Base-by-base conservation (phyloP, 2,113 vertebrate species). In the Nymphicus hollandicus region DNA sequence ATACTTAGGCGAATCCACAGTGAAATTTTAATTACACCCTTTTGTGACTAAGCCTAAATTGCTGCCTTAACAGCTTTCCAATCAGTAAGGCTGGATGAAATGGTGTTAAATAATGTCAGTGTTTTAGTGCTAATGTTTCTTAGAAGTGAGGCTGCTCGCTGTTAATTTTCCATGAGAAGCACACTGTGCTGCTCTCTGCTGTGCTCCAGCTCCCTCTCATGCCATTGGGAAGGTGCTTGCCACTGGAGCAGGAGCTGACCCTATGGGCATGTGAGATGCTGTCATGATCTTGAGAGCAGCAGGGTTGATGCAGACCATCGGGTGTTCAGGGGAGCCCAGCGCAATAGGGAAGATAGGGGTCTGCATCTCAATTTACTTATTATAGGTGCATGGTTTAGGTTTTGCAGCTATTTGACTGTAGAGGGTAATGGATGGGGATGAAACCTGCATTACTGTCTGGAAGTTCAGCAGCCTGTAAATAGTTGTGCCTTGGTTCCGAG, bases 11-110 rank as follows among this genome's bases (percentile, higher is more conserved):
- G 73, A 95, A 88, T 88, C 29, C 24, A 19, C 35, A 70, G 83
- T 43, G 52, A 95, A 86, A 63, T 82, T 95, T 84, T 89, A 91
- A 89, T 86, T 95, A 71, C 37, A 28, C n/a, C 22, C 12, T 93
- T 95, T 68, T 82, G 55, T 72, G 71, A 70, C 74, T 82, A 52
- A 91, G 72, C 69, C 35, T 93, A 27, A 93, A 87, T 74, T 87
- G 27, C 81, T 86, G 44, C 68, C 44, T 92, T 96, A 94, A 80
- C 68, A 81, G 10, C 33, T 71, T 91, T 55, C 23, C 52, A 71
- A 6, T 92, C 78, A 74, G 41, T 52, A 74, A 87, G 28, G 39
- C n/a, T 63, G 69, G 79, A 61, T 68, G 24, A 77, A 93, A 89
- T 43, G 56, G 10, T 63, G n/a, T 79, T 68, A 90, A 87, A 56